A percentile compares a stretch with the other conserved stretches of the same genome.
Evolutionary conservation across 2,888 invertebrate species (phyloP).

Genomic region (Mayetiola destructor): DNA sequence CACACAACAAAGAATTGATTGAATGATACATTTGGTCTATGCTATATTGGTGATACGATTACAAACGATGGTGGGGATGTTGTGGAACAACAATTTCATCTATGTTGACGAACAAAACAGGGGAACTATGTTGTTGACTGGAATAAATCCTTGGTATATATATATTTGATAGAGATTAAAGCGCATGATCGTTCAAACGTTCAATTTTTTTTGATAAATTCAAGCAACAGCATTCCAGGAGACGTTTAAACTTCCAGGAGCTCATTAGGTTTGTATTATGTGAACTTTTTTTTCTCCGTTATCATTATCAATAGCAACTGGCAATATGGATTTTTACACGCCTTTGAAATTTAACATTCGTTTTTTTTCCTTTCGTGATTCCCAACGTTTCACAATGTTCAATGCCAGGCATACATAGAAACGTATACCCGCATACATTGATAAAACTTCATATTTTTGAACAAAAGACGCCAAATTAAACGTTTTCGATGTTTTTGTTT

Average conservation of each 20-base stretch:
- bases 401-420: too few species aligned
- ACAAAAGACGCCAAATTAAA: constrained; percentile 1
- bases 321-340: neutral
- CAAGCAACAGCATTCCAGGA: neutral
- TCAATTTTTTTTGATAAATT: too few species aligned
- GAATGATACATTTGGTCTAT: constrained; percentile 5
- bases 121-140: neutral
- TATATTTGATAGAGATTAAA: too few species aligned
- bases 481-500: constrained; percentile 10
- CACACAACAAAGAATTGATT: too few species aligned
- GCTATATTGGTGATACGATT: too few species aligned
- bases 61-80: neutral
- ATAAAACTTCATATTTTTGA: too few species aligned
- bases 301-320: neutral
- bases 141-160: neutral
- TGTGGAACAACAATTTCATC: neutral
- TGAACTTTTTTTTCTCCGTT: neutral
- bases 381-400: too few species aligned
- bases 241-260: neutral
- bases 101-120: neutral
- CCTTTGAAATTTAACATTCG: neutral
- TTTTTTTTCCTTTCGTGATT: constrained; percentile 1
- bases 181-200: too few species aligned
- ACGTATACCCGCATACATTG: neutral
- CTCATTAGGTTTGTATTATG: neutral